Evolutionary conservation across 2,888 invertebrate genomes (phyloP).

Genomic region (Doris montereyensis): DNA sequence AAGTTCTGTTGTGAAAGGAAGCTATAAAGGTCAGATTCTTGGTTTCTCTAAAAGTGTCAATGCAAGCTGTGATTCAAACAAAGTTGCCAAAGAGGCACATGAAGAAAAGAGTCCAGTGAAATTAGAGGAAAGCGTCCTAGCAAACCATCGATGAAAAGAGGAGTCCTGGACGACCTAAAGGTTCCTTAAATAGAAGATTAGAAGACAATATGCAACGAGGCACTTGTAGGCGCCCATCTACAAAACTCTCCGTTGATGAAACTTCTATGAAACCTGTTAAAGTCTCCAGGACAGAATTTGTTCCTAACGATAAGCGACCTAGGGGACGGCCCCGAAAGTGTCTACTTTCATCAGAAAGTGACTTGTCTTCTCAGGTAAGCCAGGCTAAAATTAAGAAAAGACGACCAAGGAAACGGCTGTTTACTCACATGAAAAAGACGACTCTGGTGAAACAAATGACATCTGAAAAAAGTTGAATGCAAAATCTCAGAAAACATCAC

Average conservation of each 20-base stretch:
- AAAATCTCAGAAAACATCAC: no score
- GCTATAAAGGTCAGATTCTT: no score
- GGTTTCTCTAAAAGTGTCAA: no score
- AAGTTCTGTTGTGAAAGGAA: no score
- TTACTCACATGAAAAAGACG: background rate
- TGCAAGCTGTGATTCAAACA: no score
- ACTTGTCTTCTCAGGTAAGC: background rate
- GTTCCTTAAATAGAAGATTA: conserved; percentile 46
- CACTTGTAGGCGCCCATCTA: background rate
- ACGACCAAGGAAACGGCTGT: background rate
- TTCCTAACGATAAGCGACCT: conserved; percentile 35
- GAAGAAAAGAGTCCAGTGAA: no score
- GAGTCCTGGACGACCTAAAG: conserved; percentile 49
- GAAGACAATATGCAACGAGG: background rate
- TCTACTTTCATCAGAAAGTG: conserved; percentile 23
- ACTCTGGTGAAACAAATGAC: background rate
- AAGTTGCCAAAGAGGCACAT: no score
- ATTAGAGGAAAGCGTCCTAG: no score
- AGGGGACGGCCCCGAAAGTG: conserved; percentile 49
- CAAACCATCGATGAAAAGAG: conserved; percentile 39
- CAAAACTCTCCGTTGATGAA: background rate
- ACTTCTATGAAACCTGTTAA: background rate
- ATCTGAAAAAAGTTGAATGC: background rate
- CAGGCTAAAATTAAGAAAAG: background rate
- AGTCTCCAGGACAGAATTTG: background rate